Percentiles rank a stretch among this genome's conserved stretches.
phyloP scores from a whole-genome alignment of 2,888 invertebrate genomes.

The Cantharis rufa region DNA sequence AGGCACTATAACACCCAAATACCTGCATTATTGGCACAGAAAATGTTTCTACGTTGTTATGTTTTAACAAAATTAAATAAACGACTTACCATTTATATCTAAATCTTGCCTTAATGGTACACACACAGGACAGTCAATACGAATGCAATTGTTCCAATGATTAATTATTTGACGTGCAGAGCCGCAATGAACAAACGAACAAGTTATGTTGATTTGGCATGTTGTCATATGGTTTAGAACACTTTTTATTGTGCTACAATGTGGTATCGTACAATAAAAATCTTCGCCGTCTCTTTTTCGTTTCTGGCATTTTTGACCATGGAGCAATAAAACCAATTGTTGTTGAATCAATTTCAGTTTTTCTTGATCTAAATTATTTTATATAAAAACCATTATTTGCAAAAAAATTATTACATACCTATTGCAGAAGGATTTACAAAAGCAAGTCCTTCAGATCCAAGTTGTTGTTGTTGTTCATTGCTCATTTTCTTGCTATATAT shows the following conservation, averaged over 20 bases:
- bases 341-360: constrained; percentile 98
- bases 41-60: not conserved
- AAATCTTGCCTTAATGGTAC: not conserved
- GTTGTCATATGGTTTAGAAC: constrained; percentile 98
- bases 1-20: not conserved
- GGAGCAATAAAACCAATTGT: constrained; percentile 92
- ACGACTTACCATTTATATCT: not conserved
- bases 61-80: not conserved
- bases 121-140: constrained; percentile 96
- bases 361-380: constrained; percentile 78
- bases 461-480: not conserved
- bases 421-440: not conserved
- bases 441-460: not conserved
- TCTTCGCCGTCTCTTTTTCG: constrained; percentile 82
- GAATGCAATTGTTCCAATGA: constrained; percentile 98
- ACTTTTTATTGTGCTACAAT: constrained; percentile 99
- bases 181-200: constrained; percentile 94
- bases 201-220: constrained; percentile 90
- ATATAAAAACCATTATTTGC: not conserved
- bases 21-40: too few relatives aligned
- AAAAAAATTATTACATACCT: not conserved
- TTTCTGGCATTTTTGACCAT: constrained; percentile 98
- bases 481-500: not conserved
- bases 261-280: constrained; percentile 90
- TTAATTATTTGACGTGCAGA: constrained; percentile 98